phyloP scores from a whole-genome alignment of 2,888 invertebrate species.

The Philhelius pedissequus region DNA sequence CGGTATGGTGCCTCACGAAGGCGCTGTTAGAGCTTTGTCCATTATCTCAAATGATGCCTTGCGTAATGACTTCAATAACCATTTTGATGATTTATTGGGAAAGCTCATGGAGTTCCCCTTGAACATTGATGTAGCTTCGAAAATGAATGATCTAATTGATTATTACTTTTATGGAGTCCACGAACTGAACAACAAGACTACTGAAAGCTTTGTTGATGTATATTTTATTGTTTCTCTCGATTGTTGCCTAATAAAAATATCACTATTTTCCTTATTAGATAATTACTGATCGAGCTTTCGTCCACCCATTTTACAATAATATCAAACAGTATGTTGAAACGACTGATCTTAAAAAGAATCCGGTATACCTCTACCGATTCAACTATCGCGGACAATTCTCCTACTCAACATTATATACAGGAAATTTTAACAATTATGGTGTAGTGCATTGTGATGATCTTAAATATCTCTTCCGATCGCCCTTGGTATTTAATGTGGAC shows the following conservation, averaged over 20 bases:
- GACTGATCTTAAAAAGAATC: conserved; percentile 71
- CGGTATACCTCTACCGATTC: conserved; percentile 80
- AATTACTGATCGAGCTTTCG: conserved; percentile 80
- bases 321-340: conserved; percentile 71
- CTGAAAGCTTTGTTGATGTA: conserved; percentile 74
- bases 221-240: neutral
- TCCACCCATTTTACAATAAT: conserved; percentile 78
- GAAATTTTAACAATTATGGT: conserved; percentile 73
- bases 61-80: conserved; percentile 72
- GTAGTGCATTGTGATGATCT: conserved; percentile 81
- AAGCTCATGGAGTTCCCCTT: conserved; percentile 74
- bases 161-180: conserved; percentile 74
- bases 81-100: conserved; percentile 74
- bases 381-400: conserved; percentile 78
- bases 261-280: conserved; percentile 73
- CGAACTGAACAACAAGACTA: conserved; percentile 72
- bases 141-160: conserved; percentile 69
- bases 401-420: conserved; percentile 79
- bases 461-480: conserved; percentile 80
- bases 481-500: conserved; percentile 77
- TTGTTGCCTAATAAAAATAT: neutral
- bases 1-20: conserved; percentile 80
- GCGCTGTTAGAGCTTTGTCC: conserved; percentile 79
- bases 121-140: conserved; percentile 42
- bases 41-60: conserved; percentile 74